Base-by-base conservation (phyloP, 2,888 invertebrate species). In the Acanthoscelides obtectus region DNA sequence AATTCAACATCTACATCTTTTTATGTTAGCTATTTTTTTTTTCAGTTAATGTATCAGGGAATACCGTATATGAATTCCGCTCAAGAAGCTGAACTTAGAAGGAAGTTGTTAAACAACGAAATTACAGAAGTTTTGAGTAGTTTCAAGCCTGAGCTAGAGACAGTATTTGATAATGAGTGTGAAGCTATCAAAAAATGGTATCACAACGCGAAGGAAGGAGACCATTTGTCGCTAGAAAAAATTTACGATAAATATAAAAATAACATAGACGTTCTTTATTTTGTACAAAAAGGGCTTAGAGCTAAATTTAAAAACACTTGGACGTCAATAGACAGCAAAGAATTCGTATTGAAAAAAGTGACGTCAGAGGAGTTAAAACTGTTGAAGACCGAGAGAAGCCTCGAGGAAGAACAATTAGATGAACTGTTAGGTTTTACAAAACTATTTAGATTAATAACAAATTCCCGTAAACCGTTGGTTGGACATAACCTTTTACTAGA, bases 401-500 rank as follows among this genome's bases (percentile, higher is more conserved):
- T 90, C 72, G 87, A 90, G 80, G 83, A 89, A 2, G 85, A 87
- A 69, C 79, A 91, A 8, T 79, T 90, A 72, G 83, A 84, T 45
- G 83, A 87, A 73, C 83, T 91, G 69, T 80, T 88, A 69, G 94
- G 94, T 5, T 93, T 94, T 80, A 89, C 92, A 0, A 88, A 87
- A 79, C 84, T 94, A 17, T 90, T 93, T 72, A 83, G 89, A 20
- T 81, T 91, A 0, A 82, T 94, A n/a, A 85, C 85, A 27, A 80
- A 84, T 0, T 82, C 88, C 5, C 87, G 89, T 75, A 94, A 93
- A 85, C 94, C 94, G 2, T 85, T 95, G 22, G 85, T 94, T 22
- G 94, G 93, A 0, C 95, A 95, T 82, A 95, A 95, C 83, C 82
- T 90, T 74, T 87, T 93, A 70, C 84, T 92, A 74, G 95, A 95